Evolutionary conservation across 2,113 vertebrate species (phyloP).

Genomic region (mouse (Mus musculus)): DNA sequence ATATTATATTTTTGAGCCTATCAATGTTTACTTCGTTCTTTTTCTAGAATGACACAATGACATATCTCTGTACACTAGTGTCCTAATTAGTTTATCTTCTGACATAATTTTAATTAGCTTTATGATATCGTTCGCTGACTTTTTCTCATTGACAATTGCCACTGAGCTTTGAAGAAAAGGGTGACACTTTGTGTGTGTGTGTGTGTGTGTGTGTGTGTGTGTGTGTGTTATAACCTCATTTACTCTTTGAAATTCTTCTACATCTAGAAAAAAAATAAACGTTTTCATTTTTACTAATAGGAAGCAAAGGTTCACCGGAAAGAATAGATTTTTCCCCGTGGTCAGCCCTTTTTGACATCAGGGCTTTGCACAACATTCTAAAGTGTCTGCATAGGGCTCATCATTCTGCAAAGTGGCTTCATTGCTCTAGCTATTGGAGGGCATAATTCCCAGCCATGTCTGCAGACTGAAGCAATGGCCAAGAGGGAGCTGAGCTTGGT

Average conservation of each 20-base stretch:
- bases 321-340: background rate
- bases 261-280: background rate
- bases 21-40: slow-evolving; percentile 54
- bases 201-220: background rate
- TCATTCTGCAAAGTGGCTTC: background rate
- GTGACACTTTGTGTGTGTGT: slow-evolving; percentile 15
- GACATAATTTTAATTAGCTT: slow-evolving; percentile 79
- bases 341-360: slow-evolving; percentile 38
- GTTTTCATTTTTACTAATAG: slow-evolving; percentile 28
- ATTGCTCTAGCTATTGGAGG: background rate
- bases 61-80: slow-evolving; percentile 74
- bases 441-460: background rate
- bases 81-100: slow-evolving; percentile 81
- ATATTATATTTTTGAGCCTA: slow-evolving; percentile 55
- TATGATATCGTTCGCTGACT: slow-evolving; percentile 68
- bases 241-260: slow-evolving; percentile 45
- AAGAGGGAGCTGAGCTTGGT: background rate
- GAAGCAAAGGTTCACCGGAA: slow-evolving; percentile 38
- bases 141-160: slow-evolving; percentile 61
- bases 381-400: background rate
- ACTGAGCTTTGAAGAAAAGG: slow-evolving; percentile 16
- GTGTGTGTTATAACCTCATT: slow-evolving; percentile 48
- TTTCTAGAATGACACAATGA: slow-evolving; percentile 69
- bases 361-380: background rate
- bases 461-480: background rate